Base-by-base conservation (phyloP, 2,113 vertebrate species). In the Asarcornis scutulata region DNA sequence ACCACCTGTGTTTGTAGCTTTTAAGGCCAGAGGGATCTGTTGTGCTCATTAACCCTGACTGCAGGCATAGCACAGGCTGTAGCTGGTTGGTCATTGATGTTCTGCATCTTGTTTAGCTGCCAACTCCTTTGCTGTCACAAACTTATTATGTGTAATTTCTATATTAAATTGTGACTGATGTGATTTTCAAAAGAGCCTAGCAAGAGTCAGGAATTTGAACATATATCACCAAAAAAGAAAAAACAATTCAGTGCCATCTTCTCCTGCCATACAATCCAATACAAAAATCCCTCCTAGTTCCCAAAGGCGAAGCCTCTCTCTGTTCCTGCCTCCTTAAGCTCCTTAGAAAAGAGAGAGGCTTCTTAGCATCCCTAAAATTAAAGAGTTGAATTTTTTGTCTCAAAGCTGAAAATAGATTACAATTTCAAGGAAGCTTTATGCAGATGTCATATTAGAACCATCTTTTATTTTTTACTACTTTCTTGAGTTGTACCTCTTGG, bases 81-180 rank as follows among this genome's bases (percentile, higher is more conserved):
- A 56, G 74, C 53, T 0, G 0, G 71, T 63, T 0, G 0, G 67
- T 63, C 63, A 56, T 6, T 80, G 59, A 38, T 79, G 48, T 27
- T 87, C 73, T 32, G 31, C 27, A 38, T 87, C 75, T 94, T 46
- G 34, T 88, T 80, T 67, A 88, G 53, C 4, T 3, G 48, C 56
- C 75, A 66, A 25, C 32, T 86, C 20, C 75, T 93, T 34, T 77
- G 59, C 79, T 94, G 75, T 42, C 71, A 67, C 48, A 77, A 82
- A 23, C 26, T 87, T 83, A 42, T 0, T 26, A 4, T 55, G 25
- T 53, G 55, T 89, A 66, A 89, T 96, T 88, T 74, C 62, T 79
- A 16, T 26, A 64, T 34, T 94, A 94, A 56, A 85, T 91, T 92
- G 40, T 95, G 74, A 64, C 89, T 79, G 71, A 83, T 42, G 32